Evolutionary conservation across 2,797 vertebrate species (phyloP).

Genomic region (Parotocinclus haroldoi): DNA sequence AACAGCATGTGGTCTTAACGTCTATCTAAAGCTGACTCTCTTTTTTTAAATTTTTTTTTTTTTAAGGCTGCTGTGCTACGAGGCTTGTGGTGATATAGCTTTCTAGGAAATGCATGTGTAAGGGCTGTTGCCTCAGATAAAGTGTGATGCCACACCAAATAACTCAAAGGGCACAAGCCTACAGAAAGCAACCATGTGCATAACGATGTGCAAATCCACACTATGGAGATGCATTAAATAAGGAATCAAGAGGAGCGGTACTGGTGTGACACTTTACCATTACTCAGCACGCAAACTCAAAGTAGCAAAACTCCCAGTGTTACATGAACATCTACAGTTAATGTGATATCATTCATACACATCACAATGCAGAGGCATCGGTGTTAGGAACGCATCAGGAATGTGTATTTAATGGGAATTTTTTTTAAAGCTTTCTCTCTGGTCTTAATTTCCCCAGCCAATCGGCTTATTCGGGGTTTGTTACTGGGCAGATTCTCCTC

Average conservation of each 20-base stretch:
- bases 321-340: background rate
- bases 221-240: too few relatives aligned
- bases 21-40: conserved; percentile 54
- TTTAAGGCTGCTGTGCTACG: conserved; percentile 41
- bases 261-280: conserved; percentile 8
- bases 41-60: too few relatives aligned
- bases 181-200: too few relatives aligned
- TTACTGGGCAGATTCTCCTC: conserved; percentile 91
- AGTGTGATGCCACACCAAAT: conserved; percentile 20
- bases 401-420: conserved; percentile 60
- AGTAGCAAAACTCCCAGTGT: background rate
- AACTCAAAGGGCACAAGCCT: background rate
- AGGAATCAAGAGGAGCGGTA: background rate
- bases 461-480: conserved; percentile 83
- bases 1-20: conserved; percentile 4
- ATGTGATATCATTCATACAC: too few relatives aligned
- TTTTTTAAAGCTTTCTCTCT: conserved; percentile 83
- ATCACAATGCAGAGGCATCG: too few relatives aligned
- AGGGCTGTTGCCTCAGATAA: conserved; percentile 57
- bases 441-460: conserved; percentile 86
- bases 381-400: too few relatives aligned
- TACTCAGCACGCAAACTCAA: background rate
- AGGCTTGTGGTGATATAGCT: conserved; percentile 73
- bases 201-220: too few relatives aligned
- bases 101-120: conserved; percentile 82